Evolutionary conservation across 2,797 vertebrate genomes (phyloP).

Genomic region (Peromyscus nudipes): DNA sequence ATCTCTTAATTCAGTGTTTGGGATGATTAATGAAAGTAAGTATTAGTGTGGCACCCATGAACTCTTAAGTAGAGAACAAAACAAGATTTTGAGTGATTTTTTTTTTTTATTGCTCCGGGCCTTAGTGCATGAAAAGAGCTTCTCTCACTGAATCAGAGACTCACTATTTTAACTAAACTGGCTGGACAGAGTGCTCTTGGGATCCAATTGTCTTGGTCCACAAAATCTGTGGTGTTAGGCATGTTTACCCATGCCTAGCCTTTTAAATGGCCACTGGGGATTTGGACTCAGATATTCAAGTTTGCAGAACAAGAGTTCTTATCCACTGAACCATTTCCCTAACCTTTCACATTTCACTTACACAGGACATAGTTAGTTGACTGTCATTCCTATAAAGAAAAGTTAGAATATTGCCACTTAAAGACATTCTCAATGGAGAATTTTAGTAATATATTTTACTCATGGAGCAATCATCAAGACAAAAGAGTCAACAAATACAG

Average conservation of each 20-base stretch:
- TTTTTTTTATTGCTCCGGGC: not conserved
- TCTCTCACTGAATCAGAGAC: not conserved
- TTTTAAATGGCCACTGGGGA: not conserved
- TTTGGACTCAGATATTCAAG: not conserved
- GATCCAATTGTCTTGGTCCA: not conserved
- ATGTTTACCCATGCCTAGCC: not conserved
- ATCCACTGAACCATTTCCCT: not conserved
- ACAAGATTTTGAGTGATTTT: not conserved
- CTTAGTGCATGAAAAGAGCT: not conserved
- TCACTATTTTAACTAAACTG: not conserved
- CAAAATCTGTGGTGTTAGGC: not conserved
- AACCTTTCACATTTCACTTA: not conserved
- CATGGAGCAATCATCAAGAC: not conserved
- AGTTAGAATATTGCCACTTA: not conserved
- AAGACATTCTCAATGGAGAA: not conserved
- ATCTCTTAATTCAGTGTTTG: not conserved
- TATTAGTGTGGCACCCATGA: not conserved
- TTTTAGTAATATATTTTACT: not conserved
- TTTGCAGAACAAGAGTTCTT: not conserved
- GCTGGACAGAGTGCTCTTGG: not conserved
- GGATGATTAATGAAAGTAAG: not conserved
- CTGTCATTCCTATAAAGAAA: not conserved
- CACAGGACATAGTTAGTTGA: not conserved
- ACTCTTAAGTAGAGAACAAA: not conserved
- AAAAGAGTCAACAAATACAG: not conserved